Conservation (phyloP, 2,888 invertebrate species). For the Acanthosepion pharaonis region DNA sequence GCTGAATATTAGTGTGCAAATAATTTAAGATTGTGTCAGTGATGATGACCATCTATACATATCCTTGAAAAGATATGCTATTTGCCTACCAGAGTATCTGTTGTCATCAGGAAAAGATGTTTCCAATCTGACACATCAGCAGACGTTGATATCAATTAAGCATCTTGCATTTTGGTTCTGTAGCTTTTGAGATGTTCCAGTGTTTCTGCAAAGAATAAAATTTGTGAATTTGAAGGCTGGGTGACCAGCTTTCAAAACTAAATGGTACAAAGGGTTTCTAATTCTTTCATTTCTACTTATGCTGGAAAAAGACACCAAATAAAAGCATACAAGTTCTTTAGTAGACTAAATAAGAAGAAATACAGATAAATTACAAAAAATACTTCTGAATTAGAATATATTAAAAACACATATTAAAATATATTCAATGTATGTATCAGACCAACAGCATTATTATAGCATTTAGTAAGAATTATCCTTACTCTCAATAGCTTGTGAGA, state of each 20-base stretch:
- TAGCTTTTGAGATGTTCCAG: not conserved
- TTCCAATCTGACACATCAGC: not conserved
- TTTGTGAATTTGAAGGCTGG: constrained; percentile 20
- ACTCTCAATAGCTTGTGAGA: no score
- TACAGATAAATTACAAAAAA: not conserved
- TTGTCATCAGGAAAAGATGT: not conserved
- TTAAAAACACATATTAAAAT: no score
- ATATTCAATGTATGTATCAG: no score
- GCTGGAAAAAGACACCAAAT: not conserved
- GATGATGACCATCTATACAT: not conserved
- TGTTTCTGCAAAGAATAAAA: constrained; percentile 17
- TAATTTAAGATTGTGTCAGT: not conserved
- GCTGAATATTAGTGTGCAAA: not conserved
- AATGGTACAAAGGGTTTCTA: not conserved
- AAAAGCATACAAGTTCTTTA: not conserved
- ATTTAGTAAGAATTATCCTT: no score
- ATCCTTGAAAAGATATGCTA: not conserved
- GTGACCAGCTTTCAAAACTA: not conserved
- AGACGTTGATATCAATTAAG: not conserved
- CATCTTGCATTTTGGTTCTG: not conserved
- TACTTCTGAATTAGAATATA: not conserved
- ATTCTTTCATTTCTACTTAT: not conserved
- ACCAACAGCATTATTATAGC: no score
- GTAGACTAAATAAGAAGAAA: not conserved
- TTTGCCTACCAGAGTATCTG: not conserved